Evolutionary conservation across 2,797 vertebrate species (phyloP).

Genomic region (Hypotaenidia philippensis): DNA sequence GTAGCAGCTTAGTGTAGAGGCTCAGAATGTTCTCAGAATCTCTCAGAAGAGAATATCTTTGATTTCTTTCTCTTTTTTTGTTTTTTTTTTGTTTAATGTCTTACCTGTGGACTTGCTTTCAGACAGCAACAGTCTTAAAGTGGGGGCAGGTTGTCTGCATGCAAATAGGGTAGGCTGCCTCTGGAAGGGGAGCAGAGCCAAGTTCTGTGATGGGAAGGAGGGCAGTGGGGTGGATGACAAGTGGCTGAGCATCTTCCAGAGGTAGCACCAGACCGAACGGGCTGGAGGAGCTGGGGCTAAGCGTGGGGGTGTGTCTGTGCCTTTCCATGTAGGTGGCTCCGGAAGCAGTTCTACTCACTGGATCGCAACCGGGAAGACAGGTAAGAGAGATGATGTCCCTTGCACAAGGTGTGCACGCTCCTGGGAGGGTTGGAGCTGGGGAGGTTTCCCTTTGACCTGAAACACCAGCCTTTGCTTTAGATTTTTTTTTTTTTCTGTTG

Average conservation of each 20-base stretch:
- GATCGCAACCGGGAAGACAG: constrained; percentile 95
- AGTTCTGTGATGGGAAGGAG: neutral
- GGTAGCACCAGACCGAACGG: fast-evolving
- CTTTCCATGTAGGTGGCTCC: constrained; percentile 88
- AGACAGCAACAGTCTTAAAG: neutral
- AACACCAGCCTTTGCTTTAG: neutral
- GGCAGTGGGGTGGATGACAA: neutral
- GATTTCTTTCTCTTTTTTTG: neutral
- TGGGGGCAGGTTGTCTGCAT: neutral
- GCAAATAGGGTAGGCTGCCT: neutral
- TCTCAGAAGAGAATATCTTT: neutral
- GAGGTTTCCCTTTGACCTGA: neutral
- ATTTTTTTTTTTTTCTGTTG: neutral
- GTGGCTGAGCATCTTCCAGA: neutral
- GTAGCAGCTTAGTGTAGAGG: neutral
- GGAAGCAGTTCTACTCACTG: constrained; percentile 96
- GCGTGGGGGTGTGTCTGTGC: neutral
- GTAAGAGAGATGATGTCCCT: constrained; percentile 66
- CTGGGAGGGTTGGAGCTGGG: neutral
- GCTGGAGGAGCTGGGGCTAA: neutral
- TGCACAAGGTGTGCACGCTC: fast-evolving
- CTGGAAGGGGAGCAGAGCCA: neutral
- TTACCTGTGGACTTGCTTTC: neutral
- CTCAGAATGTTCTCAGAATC: neutral
- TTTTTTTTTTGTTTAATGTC: neutral